A percentile compares a stretch with the other conserved stretches of the same genome.
Evolutionary conservation across 2,888 invertebrate species (phyloP).

Genomic region (Lampropteryx suffumata): DNA sequence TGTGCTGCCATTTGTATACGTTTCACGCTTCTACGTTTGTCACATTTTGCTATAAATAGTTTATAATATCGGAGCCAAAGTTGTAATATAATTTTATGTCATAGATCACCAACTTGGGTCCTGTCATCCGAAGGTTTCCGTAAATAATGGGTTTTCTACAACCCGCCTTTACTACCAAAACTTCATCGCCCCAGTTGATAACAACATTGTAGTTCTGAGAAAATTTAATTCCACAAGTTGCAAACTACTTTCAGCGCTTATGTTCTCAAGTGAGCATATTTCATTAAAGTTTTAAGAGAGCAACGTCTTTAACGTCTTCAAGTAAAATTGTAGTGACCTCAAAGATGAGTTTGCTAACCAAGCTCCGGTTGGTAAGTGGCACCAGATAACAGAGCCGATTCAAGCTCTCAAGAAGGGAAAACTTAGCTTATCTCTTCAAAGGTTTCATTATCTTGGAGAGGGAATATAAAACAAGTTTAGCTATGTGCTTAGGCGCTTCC

Average conservation of each 20-base stretch:
- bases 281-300: constrained; percentile 50
- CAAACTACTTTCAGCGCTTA: constrained; percentile 32
- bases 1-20: too few relatives aligned
- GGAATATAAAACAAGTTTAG: constrained; percentile 42
- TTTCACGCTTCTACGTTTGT: too few relatives aligned
- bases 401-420: constrained; percentile 43
- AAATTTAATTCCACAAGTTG: constrained; percentile 44
- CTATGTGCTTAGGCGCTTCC: constrained; percentile 36
- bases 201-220: constrained; percentile 26
- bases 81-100: constrained; percentile 7
- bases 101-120: constrained; percentile 3
- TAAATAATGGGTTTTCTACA: constrained; percentile 12
- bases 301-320: constrained; percentile 45
- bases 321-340: constrained; percentile 49
- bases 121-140: constrained; percentile 7
- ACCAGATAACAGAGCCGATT: constrained; percentile 43
- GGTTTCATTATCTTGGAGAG: constrained; percentile 41
- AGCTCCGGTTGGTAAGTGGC: constrained; percentile 38
- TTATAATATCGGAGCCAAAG: neutral
- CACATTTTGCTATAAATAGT: too few relatives aligned
- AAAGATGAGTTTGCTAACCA: constrained; percentile 41
- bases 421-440: constrained; percentile 44
- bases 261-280: constrained; percentile 53
- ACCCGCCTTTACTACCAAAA: constrained; percentile 10
- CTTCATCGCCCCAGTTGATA: constrained; percentile 24